Evolutionary conservation across 2,113 vertebrate species (phyloP).

Genomic region (Cynocephalus volans): DNA sequence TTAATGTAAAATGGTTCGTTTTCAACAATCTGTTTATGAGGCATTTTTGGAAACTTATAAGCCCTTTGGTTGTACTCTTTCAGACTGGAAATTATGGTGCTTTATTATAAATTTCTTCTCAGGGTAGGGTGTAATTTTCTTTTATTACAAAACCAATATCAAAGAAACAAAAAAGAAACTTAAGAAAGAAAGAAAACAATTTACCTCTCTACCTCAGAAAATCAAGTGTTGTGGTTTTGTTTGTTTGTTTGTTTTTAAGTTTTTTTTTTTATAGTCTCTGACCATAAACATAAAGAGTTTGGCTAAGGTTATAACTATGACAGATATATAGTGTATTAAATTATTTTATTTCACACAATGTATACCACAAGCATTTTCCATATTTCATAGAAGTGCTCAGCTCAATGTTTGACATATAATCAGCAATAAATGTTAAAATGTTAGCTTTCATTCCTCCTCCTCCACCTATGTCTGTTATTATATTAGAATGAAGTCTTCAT

Average conservation of each 20-base stretch:
- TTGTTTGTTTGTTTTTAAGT: neutral
- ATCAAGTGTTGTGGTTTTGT: neutral
- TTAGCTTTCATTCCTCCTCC: neutral
- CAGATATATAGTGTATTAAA: neutral
- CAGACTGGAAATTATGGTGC: slow-evolving; percentile 17
- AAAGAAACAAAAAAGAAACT: slow-evolving; percentile 40
- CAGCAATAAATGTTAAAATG: neutral
- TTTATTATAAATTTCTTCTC: slow-evolving; percentile 62
- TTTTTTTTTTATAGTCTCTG: neutral
- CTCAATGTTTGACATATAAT: neutral
- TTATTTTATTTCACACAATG: neutral
- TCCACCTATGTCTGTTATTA: neutral
- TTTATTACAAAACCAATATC: slow-evolving; percentile 63
- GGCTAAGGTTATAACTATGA: neutral
- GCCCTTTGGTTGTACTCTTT: neutral
- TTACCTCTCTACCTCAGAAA: slow-evolving; percentile 20
- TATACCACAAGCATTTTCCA: neutral
- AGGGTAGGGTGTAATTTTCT: slow-evolving; percentile 34
- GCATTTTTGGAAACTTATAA: slow-evolving; percentile 9
- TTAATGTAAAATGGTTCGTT: slow-evolving; percentile 55
- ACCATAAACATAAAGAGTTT: neutral
- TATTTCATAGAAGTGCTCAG: neutral
- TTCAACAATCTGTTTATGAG: slow-evolving; percentile 6
- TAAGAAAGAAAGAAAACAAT: slow-evolving; percentile 44
- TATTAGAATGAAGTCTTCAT: neutral